Percentiles rank a stretch among this genome's conserved stretches.
Conservation (phyloP, 2,888 invertebrate genomes). For the Chrysotoxum bicinctum region DNA sequence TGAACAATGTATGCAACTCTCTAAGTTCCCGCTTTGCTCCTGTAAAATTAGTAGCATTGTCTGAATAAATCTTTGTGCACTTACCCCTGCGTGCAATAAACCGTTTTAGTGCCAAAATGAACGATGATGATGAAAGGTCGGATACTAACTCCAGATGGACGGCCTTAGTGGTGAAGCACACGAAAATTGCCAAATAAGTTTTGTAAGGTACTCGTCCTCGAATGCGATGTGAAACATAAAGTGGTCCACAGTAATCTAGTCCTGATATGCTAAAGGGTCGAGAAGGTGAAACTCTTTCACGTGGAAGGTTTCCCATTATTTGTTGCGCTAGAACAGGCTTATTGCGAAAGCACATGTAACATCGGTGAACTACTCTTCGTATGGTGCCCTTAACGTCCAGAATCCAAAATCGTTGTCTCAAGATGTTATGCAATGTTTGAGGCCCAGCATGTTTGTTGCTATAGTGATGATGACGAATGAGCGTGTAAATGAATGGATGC, state of each 20-base stretch:
- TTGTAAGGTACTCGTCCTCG: conserved; percentile 2
- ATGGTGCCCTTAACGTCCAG: not conserved
- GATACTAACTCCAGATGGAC: conserved; percentile 9
- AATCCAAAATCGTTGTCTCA: conserved; percentile 25
- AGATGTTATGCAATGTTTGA: conserved; percentile 26
- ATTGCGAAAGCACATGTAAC: conserved; percentile 17
- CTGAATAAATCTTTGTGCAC: too few species aligned
- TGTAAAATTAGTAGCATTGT: too few species aligned
- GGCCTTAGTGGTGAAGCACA: conserved; percentile 37
- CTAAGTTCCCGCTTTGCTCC: too few species aligned
- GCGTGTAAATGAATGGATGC: conserved; percentile 1
- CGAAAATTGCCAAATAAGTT: conserved; percentile 20
- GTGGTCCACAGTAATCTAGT: conserved; percentile 16
- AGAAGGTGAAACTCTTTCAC: not conserved
- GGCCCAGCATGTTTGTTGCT: not conserved
- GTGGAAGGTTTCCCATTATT: conserved; percentile 18
- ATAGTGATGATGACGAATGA: conserved; percentile 8
- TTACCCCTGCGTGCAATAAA: conserved; percentile 13
- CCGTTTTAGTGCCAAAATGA: conserved; percentile 9
- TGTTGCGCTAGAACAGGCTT: conserved; percentile 15
- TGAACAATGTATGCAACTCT: too few species aligned
- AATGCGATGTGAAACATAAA: conserved; percentile 14
- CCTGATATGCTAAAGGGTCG: conserved; percentile 10
- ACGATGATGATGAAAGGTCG: not conserved
- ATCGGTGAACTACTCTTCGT: conserved; percentile 4